These are phyloP conservation scores for Melinopterus prodromus DNA, from an alignment of 2,888 invertebrate species.

Conservation along the genomic window DNA sequence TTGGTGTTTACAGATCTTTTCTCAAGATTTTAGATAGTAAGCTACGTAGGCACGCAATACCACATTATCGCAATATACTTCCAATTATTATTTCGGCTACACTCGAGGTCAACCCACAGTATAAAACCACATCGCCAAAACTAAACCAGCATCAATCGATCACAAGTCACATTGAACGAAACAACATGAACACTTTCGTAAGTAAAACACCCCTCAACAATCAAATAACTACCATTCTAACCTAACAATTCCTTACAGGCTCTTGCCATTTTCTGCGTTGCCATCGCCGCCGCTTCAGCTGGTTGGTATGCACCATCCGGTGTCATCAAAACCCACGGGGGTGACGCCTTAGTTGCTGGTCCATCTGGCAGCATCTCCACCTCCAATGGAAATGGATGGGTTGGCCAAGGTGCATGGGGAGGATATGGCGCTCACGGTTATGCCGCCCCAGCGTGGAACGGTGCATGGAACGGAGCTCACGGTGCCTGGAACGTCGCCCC, in stretches of 20 bases:
- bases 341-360: slow-evolving; percentile 30
- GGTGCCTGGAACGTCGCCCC: slow-evolving; percentile 15
- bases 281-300: slow-evolving; percentile 38
- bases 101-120: background rate
- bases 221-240: background rate
- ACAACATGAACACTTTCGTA: background rate
- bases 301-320: slow-evolving; percentile 29
- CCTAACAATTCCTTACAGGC: background rate
- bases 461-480: slow-evolving; percentile 22
- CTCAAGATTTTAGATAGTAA: background rate
- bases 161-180: slow-evolving; percentile 4
- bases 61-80: background rate
- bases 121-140: background rate
- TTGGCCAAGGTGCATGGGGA: background rate
- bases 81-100: background rate
- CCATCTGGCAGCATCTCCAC: slow-evolving; percentile 22
- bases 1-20: background rate
- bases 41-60: background rate
- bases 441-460: slow-evolving; percentile 27
- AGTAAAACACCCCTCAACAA: background rate
- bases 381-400: background rate
- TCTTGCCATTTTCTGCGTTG: slow-evolving; percentile 13
- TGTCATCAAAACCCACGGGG: slow-evolving; percentile 26
- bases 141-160: background rate
- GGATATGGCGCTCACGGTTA: slow-evolving; percentile 17